These are phyloP conservation scores for Phacellophora camtschatica DNA, from an alignment of 30 jellyfish, hydroid and myxozoan genomes.

Conservation along the genomic window DNA sequence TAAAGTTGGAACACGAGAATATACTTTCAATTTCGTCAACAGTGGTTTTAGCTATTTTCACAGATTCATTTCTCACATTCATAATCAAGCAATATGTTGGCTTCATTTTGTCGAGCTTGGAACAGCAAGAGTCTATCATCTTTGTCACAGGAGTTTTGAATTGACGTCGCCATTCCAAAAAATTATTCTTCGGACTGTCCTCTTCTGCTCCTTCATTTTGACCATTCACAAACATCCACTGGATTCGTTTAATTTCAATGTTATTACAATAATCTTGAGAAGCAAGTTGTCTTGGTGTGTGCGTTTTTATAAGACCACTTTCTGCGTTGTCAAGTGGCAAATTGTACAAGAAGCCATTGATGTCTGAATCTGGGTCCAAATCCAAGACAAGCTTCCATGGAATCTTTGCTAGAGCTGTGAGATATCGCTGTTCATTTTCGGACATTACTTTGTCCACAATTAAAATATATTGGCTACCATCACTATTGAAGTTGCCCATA, in stretches of 20 bases:
- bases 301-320: not conserved
- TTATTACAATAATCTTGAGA: not conserved
- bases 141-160: slow-evolving; percentile 2
- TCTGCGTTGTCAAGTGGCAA: not conserved
- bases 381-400: slow-evolving; percentile 37
- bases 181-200: not conserved
- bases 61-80: not conserved
- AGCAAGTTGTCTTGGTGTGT: slow-evolving; percentile 9
- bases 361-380: slow-evolving; percentile 26
- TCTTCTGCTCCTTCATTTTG: not conserved
- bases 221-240: slow-evolving; percentile 64
- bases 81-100: slow-evolving; percentile 36
- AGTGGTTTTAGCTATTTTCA: slow-evolving; percentile 14
- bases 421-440: not conserved
- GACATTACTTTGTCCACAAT: slow-evolving; percentile 1
- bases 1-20: not conserved
- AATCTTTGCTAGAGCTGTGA: not conserved
- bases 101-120: slow-evolving; percentile 27
- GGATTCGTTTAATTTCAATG: slow-evolving; percentile 4
- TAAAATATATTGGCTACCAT: slow-evolving; percentile 4
- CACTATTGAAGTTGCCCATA: slow-evolving; percentile 6
- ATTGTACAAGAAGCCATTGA: not conserved
- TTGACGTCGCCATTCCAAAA: slow-evolving; percentile 6
- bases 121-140: slow-evolving; percentile 16
- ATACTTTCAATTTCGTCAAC: slow-evolving; percentile 1